These are phyloP conservation scores for Ectemnius cavifrons DNA, from an alignment of 2,888 invertebrate species.

Conservation along the genomic window DNA sequence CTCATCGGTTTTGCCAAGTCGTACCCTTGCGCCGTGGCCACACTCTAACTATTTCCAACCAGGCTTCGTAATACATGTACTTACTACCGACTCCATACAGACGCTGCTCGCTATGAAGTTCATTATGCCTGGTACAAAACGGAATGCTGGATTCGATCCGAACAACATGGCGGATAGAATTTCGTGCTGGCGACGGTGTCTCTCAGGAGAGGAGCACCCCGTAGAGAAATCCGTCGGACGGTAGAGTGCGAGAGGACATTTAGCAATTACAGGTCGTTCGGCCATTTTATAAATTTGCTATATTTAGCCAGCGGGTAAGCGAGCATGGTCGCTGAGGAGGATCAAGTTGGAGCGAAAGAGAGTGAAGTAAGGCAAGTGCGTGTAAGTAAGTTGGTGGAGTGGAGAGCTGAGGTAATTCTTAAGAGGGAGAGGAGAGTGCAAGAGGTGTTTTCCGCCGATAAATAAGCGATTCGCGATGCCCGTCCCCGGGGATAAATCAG, in stretches of 20 bases:
- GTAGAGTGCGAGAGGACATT: not conserved
- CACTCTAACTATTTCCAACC: too few species aligned
- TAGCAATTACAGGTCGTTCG: not conserved
- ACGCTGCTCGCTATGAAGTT: too few species aligned
- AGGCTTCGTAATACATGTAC: too few species aligned
- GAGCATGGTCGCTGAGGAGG: not conserved
- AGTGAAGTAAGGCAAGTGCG: not conserved
- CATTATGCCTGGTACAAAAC: not conserved
- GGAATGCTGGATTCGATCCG: not conserved
- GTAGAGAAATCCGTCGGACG: not conserved
- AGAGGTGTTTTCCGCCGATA: conserved; percentile 57
- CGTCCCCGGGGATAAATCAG: conserved; percentile 67
- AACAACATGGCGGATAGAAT: not conserved
- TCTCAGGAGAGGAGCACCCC: conserved; percentile 15
- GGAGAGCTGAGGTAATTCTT: too few species aligned
- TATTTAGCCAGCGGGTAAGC: conserved; percentile 3
- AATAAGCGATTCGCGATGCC: conserved; percentile 71
- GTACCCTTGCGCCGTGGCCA: not conserved
- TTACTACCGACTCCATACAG: too few species aligned
- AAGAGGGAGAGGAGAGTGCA: conserved; percentile 27
- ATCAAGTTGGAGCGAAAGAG: not conserved
- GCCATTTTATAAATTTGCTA: conserved; percentile 6
- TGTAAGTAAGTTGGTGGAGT: too few species aligned
- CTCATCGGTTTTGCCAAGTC: conserved; percentile 30
- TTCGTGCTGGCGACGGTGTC: not conserved